These are phyloP conservation scores for Oncorhynchus tshawytscha DNA, from an alignment of 2,113 vertebrate genomes.

Conservation along the genomic window DNA sequence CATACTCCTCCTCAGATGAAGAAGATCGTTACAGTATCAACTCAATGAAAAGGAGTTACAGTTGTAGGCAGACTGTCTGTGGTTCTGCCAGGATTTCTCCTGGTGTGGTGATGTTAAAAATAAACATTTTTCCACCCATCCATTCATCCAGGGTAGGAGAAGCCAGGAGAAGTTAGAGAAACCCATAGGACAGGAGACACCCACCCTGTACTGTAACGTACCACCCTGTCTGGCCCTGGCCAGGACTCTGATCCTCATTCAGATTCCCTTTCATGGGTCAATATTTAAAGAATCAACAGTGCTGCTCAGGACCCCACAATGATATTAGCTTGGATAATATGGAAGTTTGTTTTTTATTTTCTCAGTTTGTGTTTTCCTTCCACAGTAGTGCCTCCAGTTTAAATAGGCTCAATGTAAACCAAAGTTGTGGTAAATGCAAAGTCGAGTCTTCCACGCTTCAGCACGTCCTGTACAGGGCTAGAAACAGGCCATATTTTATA, in stretches of 20 bases:
- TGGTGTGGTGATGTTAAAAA: background rate
- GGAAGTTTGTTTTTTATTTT: conserved; percentile 38
- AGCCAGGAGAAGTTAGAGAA: conserved; percentile 1
- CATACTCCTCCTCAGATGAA: too few relatives aligned
- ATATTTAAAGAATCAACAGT: conserved; percentile 53
- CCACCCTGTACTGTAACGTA: background rate
- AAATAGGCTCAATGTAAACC: conserved; percentile 16
- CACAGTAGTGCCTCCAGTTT: conserved; percentile 34
- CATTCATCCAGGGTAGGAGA: background rate
- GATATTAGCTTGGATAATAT: conserved; percentile 43
- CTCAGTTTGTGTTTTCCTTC: conserved; percentile 49
- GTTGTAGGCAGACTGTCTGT: background rate
- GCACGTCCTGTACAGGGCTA: conserved; percentile 2
- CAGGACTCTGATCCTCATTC: conserved; percentile 30
- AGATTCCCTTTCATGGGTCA: conserved; percentile 43
- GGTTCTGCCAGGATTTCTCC: background rate
- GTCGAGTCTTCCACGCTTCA: conserved; percentile 20
- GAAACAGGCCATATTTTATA: conserved; percentile 27
- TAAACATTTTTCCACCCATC: background rate
- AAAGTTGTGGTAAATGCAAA: conserved; percentile 4
- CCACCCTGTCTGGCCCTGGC: background rate
- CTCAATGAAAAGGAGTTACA: background rate
- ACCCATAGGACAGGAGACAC: conserved; percentile 3
- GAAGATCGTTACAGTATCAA: too few relatives aligned
- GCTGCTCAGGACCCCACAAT: conserved; percentile 24